phyloP scores from a whole-genome alignment of 2,888 invertebrate genomes.

The Lymantria monacha region DNA sequence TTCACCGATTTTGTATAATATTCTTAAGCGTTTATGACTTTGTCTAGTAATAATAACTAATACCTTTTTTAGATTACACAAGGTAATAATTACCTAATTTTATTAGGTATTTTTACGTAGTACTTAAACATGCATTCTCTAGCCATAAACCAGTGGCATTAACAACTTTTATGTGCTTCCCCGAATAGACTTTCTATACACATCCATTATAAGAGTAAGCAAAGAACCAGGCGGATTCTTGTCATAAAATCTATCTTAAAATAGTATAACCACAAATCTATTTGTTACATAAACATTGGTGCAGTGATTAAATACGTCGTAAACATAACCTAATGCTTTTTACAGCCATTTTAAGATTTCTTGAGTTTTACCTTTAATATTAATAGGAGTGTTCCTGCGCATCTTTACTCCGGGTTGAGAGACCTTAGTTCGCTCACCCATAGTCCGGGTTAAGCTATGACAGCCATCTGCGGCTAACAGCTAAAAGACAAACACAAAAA shows the following conservation, averaged over 20 bases:
- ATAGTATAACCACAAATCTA: conserved; percentile 24
- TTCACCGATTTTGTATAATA: too few relatives aligned
- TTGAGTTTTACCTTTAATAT: conserved; percentile 25
- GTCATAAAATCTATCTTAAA: conserved; percentile 28
- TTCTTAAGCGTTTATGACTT: too few relatives aligned
- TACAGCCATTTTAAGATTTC: conserved; percentile 10
- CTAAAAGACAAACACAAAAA: too few relatives aligned
- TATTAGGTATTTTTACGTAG: neutral
- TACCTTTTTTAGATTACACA: too few relatives aligned
- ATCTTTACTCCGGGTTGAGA: too few relatives aligned
- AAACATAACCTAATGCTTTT: conserved; percentile 7
- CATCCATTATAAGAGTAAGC: conserved; percentile 23
- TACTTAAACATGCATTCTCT: neutral
- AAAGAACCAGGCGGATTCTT: conserved; percentile 16
- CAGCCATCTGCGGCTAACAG: too few relatives aligned
- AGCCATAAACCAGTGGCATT: conserved; percentile 4
- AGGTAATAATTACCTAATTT: neutral
- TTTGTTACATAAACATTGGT: conserved; percentile 26
- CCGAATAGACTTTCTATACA: conserved; percentile 14
- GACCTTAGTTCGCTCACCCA: too few relatives aligned
- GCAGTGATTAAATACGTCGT: conserved; percentile 31
- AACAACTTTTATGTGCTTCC: conserved; percentile 6
- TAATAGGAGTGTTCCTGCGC: conserved; percentile 3
- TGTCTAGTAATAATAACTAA: too few relatives aligned
- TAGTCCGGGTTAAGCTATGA: too few relatives aligned